Conservation (phyloP, 92 coral and sea anemone species). For the Parazoanthus atlanticus region DNA sequence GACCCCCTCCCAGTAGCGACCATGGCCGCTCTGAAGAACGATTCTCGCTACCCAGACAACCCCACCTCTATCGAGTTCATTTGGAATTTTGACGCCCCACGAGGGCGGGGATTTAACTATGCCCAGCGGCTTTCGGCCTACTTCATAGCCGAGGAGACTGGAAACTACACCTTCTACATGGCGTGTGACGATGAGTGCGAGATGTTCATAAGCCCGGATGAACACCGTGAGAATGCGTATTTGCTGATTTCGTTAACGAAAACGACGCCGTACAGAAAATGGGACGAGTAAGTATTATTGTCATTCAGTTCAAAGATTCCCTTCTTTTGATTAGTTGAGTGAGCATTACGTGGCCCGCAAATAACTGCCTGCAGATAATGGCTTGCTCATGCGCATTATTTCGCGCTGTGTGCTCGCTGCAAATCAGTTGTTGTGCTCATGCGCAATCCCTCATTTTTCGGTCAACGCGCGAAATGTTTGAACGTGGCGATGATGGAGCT, state of each 20-base stretch:
- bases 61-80: slow-evolving; percentile 49
- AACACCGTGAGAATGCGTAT: slow-evolving; percentile 27
- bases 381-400: too few species aligned
- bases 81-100: slow-evolving; percentile 54
- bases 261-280: slow-evolving; percentile 57
- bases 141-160: slow-evolving; percentile 65
- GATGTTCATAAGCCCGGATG: slow-evolving; percentile 53
- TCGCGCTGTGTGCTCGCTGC: too few species aligned
- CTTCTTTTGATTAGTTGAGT: too few species aligned
- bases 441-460: too few species aligned
- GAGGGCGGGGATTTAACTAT: slow-evolving; percentile 41
- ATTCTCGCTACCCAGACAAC: slow-evolving; percentile 49
- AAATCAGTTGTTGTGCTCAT: too few species aligned
- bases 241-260: slow-evolving; percentile 11
- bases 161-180: slow-evolving; percentile 60
- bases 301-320: too few species aligned
- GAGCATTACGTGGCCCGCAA: too few species aligned
- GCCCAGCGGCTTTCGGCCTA: slow-evolving; percentile 60
- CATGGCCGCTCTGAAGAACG: slow-evolving; percentile 23
- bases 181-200: slow-evolving; percentile 70
- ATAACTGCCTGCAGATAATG: too few species aligned
- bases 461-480: too few species aligned
- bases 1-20: not conserved
- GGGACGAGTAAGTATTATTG: slow-evolving; percentile 54
- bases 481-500: too few species aligned